A percentile compares a stretch with the other conserved stretches of the same genome.
phyloP scores from a whole-genome alignment of 2,888 invertebrate genomes.

The Tetranychus piercei region DNA sequence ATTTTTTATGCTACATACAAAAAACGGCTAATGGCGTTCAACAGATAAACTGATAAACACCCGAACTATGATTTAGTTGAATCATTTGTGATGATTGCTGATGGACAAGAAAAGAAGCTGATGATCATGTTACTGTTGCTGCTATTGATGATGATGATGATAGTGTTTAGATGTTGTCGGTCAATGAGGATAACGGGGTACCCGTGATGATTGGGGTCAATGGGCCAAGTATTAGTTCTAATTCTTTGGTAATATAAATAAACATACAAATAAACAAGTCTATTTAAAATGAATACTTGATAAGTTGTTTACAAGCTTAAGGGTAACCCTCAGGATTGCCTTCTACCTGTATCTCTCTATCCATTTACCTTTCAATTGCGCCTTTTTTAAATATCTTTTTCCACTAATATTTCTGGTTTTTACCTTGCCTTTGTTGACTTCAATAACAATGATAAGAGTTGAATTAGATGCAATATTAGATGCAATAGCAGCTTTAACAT shows the following conservation, averaged over 20 bases:
- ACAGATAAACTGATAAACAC: no score
- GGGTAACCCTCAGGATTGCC: neutral
- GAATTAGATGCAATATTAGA: no score
- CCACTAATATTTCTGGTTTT: no score
- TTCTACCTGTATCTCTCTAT: no score
- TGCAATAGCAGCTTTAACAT: no score
- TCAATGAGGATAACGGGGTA: conserved; percentile 1
- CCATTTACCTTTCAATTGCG: no score
- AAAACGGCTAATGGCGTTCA: no score
- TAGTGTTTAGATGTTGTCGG: neutral
- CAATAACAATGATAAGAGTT: no score
- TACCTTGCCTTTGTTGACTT: no score
- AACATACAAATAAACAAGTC: neutral
- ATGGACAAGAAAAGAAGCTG: neutral
- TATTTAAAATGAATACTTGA: neutral
- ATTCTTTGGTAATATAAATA: neutral
- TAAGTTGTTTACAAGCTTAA: neutral
- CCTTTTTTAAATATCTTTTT: no score
- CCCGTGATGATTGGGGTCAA: neutral
- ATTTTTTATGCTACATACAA: no score
- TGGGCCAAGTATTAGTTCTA: neutral
- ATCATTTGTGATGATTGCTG: neutral
- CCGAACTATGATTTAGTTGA: neutral
- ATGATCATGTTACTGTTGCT: neutral
- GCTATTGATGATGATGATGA: neutral